Evolutionary conservation across 2,888 invertebrate species (phyloP).

Genomic region (Unio delphinus): DNA sequence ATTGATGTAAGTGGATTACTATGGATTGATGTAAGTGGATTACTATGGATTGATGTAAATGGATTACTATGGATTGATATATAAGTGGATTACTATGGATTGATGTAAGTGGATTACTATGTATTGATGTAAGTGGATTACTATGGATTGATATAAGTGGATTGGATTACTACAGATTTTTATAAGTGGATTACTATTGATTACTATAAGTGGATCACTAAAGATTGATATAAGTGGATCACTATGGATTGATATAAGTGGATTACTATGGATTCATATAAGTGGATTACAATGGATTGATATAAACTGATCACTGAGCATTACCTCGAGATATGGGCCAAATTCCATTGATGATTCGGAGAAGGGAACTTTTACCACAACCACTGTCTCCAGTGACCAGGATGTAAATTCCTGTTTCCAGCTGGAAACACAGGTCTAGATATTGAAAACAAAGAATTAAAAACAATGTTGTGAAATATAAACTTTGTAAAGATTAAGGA

Average conservation of each 20-base stretch:
- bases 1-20: no score
- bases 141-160: conserved; percentile 77
- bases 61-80: no score
- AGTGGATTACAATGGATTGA: no score
- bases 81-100: not conserved
- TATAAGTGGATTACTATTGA: no score
- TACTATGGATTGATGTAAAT: no score
- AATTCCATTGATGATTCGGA: conserved; percentile 92
- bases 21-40: no score
- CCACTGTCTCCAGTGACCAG: conserved; percentile 97
- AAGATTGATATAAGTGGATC: not conserved
- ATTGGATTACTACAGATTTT: conserved; percentile 80
- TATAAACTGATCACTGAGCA: not conserved
- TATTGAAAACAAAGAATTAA: conserved; percentile 1
- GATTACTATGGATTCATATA: no score
- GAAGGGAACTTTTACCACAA: conserved; percentile 90
- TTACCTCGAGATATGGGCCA: conserved; percentile 83
- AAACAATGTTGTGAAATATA: not conserved
- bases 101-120: not conserved
- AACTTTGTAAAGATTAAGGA: no score
- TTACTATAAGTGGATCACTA: no score
- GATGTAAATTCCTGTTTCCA: conserved; percentile 74
- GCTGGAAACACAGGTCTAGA: conserved; percentile 72
- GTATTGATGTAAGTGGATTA: no score
- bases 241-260: not conserved